Evolutionary conservation across 2,888 invertebrate species (phyloP).

Genomic region (Hirtodrosophila alboralis): DNA sequence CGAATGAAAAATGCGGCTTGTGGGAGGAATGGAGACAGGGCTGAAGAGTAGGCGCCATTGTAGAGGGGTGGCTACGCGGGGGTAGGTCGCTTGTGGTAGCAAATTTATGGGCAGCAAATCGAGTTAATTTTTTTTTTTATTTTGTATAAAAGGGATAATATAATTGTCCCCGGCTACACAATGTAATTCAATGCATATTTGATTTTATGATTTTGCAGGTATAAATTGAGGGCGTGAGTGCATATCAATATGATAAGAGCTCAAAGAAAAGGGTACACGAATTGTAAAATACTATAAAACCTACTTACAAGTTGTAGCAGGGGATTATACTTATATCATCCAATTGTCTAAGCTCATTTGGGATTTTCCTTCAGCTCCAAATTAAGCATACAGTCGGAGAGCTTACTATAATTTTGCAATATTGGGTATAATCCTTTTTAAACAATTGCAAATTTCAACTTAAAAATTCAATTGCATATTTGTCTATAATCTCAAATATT

Average conservation of each 20-base stretch:
- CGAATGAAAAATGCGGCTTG: conserved; percentile 64
- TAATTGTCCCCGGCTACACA: conserved; percentile 64
- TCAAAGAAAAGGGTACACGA: neutral
- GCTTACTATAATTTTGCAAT: no score
- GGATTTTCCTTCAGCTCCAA: no score
- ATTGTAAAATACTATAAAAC: no score
- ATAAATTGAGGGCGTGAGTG: conserved; percentile 39
- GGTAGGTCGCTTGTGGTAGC: conserved; percentile 64
- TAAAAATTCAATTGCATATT: no score
- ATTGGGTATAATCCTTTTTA: no score
- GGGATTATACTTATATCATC: no score
- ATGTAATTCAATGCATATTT: conserved; percentile 79
- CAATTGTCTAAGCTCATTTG: no score
- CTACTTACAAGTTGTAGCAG: no score
- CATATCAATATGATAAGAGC: conserved; percentile 35
- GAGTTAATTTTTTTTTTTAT: conserved; percentile 61
- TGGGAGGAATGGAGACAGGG: conserved; percentile 2
- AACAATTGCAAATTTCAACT: no score
- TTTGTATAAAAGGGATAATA: conserved; percentile 63
- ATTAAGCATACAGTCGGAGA: no score
- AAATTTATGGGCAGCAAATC: conserved; percentile 74
- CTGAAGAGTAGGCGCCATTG: neutral
- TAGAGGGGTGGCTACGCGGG: neutral
- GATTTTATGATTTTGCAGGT: conserved; percentile 71
- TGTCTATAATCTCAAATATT: no score